Evolutionary conservation across 2,797 vertebrate genomes (phyloP), one percentile per base, ranked within the genome.

Genomic region (Chrysolophus pictus): DNA sequence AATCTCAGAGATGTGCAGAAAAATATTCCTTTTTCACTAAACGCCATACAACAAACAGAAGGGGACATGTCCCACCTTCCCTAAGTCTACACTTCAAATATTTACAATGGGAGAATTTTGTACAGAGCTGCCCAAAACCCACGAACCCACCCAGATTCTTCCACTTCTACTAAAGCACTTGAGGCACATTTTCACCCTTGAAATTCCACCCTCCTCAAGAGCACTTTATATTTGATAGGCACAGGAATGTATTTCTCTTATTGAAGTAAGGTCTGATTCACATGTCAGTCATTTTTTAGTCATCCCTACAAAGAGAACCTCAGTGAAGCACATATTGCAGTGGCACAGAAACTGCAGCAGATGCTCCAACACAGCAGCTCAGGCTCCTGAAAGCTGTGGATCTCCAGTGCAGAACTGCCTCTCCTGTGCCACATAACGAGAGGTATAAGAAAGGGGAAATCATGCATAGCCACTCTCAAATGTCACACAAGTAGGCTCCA

Each of bases 391-490:
- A 6, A 0, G 24, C 65, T 56, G 29, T 4, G 11, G 56, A n/a
- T 9, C 3, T 42, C 70, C 4, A 0, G 49, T 5, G 26, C 47
- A 47, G 73, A 87, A 3, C 29, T n/a, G 39, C 62, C 63, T 58
- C 60, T 56, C 73, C 79, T 2, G 0, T 10, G 60, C 16, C 0
- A 3, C 42, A 14, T 31, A 77, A n/a, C 0, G 2, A 49, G 51
- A 64, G 51, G 15, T 1, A 23, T 0, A 4, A 55, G 60, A 35
- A 78, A 53, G 18, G 39, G n/a, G 64, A 89, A 94, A 76, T 91
- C 85, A 72, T 31, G 78, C 93, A 37, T 6, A 85, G 72, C 73
- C 53, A 46, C 82, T 70, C 76, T 14, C n/a, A 93, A 96, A 91
- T 90, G 85, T 89, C 94, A 91, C 1, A 3, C 51, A 84, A 77